A percentile compares a stretch with the other conserved stretches of the same genome.
Conservation (phyloP, 2,888 invertebrate species). For the Arenicola marina region DNA sequence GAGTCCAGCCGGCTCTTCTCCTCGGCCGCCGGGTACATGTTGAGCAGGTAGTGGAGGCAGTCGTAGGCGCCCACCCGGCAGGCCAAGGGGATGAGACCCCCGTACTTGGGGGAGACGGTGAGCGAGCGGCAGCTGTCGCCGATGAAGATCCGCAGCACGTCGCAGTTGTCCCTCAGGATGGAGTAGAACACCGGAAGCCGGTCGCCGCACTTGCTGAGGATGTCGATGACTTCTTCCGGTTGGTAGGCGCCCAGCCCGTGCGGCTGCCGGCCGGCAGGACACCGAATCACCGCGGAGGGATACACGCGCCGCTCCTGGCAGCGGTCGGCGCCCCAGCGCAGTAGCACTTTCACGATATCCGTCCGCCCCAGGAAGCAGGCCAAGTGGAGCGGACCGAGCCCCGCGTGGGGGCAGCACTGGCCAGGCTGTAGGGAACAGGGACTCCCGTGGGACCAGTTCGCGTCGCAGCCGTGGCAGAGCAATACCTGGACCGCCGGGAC, state of each 20-base stretch:
- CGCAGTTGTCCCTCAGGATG: constrained; percentile 18
- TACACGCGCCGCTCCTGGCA: constrained; percentile 12
- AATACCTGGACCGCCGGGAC: constrained; percentile 4
- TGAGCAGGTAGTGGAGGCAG: constrained; percentile 19
- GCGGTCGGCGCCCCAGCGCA: constrained; percentile 5
- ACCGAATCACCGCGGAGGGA: constrained; percentile 14
- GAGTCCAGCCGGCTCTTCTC: constrained; percentile 15
- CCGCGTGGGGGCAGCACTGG: constrained; percentile 8
- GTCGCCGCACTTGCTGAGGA: constrained; percentile 15
- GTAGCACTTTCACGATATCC: constrained; percentile 6
- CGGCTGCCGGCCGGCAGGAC: constrained; percentile 15
- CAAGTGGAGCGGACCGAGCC: constrained; percentile 12
- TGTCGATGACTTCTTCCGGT: constrained; percentile 6
- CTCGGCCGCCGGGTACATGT: constrained; percentile 14
- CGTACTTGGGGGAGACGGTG: neutral
- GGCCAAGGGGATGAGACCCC: constrained; percentile 18
- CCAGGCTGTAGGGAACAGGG: too few species aligned
- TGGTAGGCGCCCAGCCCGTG: neutral
- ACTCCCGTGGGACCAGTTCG: neutral
- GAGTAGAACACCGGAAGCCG: constrained; percentile 24
- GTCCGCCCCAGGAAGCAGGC: constrained; percentile 9
- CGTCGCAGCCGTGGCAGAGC: constrained; percentile 10
- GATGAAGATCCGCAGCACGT: constrained; percentile 11
- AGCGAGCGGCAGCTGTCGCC: neutral
- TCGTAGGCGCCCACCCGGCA: constrained; percentile 21